These are phyloP conservation scores for Embiotoca jacksoni DNA, from an alignment of 2,113 vertebrate genomes.

Conservation along the genomic window DNA sequence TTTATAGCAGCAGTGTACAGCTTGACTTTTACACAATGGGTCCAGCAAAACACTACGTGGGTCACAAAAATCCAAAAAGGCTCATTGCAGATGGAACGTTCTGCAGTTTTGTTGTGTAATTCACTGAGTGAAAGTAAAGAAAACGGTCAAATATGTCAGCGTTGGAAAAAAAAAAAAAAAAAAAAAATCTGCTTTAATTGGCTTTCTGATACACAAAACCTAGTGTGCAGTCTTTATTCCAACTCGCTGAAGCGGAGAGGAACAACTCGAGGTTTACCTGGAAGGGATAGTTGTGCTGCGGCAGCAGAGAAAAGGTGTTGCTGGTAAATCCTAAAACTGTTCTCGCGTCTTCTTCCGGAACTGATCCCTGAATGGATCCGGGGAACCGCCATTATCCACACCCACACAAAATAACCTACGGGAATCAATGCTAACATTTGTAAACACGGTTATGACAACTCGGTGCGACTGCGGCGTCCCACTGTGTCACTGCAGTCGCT, in stretches of 20 bases:
- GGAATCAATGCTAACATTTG: background rate
- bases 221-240: background rate
- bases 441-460: constrained; percentile 5
- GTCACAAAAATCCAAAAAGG: no score
- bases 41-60: no score
- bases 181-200: constrained; percentile 1
- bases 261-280: background rate
- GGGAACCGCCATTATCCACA: background rate
- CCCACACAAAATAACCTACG: background rate
- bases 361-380: background rate
- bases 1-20: no score
- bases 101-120: background rate
- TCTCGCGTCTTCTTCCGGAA: background rate
- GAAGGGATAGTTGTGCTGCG: background rate
- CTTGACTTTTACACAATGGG: no score
- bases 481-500: background rate
- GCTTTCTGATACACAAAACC: background rate
- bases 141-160: no score
- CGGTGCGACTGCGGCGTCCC: background rate
- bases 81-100: background rate
- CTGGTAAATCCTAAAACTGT: background rate
- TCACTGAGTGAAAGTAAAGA: background rate
- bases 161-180: background rate
- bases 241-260: constrained; percentile 2
- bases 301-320: background rate